Evolutionary conservation across 2,113 vertebrate species (phyloP).

Genomic region (Sclerurus mexicanus): DNA sequence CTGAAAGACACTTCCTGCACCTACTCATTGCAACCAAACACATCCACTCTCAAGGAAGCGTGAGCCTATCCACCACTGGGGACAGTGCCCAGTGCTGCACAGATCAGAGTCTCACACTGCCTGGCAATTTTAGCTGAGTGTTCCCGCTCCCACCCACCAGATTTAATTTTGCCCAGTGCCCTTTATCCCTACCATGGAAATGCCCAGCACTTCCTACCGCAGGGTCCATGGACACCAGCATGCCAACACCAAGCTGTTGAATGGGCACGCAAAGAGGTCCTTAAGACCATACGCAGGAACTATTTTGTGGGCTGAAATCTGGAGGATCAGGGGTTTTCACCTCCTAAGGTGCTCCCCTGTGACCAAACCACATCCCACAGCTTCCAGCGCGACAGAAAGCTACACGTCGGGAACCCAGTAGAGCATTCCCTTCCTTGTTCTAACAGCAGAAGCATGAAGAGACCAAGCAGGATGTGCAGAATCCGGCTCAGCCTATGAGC

Average conservation of each 20-base stretch:
- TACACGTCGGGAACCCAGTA: background rate
- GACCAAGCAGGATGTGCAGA: background rate
- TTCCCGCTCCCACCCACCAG: background rate
- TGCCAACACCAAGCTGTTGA: fast-evolving
- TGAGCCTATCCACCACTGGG: background rate
- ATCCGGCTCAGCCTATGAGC: fast-evolving
- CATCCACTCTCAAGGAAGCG: background rate
- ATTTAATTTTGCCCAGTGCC: background rate
- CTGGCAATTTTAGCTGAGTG: background rate
- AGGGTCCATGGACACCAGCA: fast-evolving
- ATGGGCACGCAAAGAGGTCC: background rate
- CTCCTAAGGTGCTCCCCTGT: background rate
- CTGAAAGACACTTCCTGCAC: background rate
- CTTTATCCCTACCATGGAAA: background rate
- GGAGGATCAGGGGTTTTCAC: background rate
- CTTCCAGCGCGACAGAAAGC: background rate
- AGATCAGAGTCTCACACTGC: background rate
- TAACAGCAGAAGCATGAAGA: background rate
- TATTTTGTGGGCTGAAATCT: background rate
- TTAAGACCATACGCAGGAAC: background rate
- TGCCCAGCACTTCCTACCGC: background rate
- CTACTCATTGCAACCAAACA: background rate
- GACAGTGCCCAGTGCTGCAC: background rate
- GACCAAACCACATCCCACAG: background rate
- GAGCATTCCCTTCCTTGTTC: background rate